Percentiles rank a stretch among this genome's conserved stretches.
phyloP scores from a whole-genome alignment of 2,888 invertebrate genomes.

The Meghimatium bilineatum region DNA sequence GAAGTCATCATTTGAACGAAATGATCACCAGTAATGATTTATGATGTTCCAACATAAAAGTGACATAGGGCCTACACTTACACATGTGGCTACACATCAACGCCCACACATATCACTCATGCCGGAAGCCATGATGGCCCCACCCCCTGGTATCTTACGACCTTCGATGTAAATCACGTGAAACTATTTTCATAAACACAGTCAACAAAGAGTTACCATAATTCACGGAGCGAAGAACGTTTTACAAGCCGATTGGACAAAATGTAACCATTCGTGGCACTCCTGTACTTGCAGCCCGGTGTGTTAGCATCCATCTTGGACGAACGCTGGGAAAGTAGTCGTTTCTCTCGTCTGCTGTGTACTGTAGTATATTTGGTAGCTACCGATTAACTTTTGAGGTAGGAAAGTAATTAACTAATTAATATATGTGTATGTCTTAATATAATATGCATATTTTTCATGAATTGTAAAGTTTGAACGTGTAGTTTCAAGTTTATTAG shows the following conservation, averaged over 20 bases:
- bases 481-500: background rate
- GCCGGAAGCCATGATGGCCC: slow-evolving; percentile 3
- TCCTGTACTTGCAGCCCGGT: slow-evolving; percentile 12
- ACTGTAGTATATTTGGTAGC: background rate
- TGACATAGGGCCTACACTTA: background rate
- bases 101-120: background rate
- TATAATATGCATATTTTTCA: background rate
- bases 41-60: too few species aligned
- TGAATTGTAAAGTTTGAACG: background rate
- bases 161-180: background rate
- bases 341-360: background rate
- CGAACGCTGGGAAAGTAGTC: background rate
- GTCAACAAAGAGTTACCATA: background rate
- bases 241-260: slow-evolving; percentile 1
- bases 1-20: too few species aligned
- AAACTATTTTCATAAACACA: background rate
- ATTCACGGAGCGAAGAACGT: background rate
- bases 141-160: background rate
- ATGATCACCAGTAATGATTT: too few species aligned
- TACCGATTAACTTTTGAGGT: background rate
- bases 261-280: slow-evolving; percentile 21
- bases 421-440: background rate
- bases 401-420: background rate
- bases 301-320: slow-evolving; percentile 39
- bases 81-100: background rate